A percentile compares a stretch with the other conserved stretches of the same genome.
Evolutionary conservation across 2,797 vertebrate genomes (phyloP).

Genomic region (Artibeus lituratus): DNA sequence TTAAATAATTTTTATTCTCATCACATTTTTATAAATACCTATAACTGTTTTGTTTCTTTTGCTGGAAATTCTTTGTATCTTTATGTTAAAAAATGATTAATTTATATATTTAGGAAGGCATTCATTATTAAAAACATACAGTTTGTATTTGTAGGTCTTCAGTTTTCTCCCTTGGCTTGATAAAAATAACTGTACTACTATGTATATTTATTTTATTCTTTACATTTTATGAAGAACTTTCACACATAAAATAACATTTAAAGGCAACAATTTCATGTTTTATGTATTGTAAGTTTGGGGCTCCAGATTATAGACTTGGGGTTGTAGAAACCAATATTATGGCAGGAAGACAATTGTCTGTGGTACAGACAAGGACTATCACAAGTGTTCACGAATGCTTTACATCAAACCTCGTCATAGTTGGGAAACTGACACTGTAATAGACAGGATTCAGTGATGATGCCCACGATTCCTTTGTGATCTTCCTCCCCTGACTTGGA

Average conservation of each 20-base stretch:
- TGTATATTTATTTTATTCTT: not conserved
- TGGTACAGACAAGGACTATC: not conserved
- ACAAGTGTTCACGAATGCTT: not conserved
- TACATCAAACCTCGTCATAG: not conserved
- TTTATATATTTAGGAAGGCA: not conserved
- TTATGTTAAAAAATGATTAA: not conserved
- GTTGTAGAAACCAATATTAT: not conserved
- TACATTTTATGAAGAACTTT: not conserved
- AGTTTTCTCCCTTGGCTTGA: not conserved
- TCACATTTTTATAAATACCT: slow-evolving; percentile 1
- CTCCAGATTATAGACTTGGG: not conserved
- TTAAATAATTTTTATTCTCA: not conserved
- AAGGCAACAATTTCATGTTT: not conserved
- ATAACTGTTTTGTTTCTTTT: not conserved
- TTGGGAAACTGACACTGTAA: not conserved
- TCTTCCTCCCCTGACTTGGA: not conserved
- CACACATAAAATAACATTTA: not conserved
- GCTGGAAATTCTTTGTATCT: not conserved
- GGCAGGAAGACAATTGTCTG: not conserved
- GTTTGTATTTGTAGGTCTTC: not conserved
- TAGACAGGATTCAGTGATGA: not conserved
- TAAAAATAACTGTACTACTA: not conserved
- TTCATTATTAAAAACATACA: not conserved
- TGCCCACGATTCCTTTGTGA: not conserved
- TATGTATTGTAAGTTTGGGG: not conserved